Evolutionary conservation across 2,113 vertebrate genomes (phyloP), one percentile per base, ranked within the genome.

Genomic region (Epinephelus cyanopodus): DNA sequence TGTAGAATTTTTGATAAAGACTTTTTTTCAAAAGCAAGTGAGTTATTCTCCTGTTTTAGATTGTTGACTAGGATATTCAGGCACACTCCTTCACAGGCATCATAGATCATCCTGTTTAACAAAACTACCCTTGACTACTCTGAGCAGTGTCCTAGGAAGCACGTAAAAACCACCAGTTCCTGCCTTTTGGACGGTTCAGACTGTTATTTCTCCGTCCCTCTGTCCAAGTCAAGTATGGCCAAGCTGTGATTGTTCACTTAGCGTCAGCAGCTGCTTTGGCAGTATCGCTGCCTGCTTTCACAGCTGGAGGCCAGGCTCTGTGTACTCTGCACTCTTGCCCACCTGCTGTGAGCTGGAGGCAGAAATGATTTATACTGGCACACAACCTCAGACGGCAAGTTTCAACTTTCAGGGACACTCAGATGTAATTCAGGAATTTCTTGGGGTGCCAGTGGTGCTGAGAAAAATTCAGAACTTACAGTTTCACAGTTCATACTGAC

Each of bases 211-310:
- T 69, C 45, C 13, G 25, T 82, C 87, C 84, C 54, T 83, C 77
- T 82, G 64, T 82, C 75, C 72, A 47, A 64, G 47, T 66, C 67
- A 42, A 68, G 76, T 57, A 27, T 52, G 14, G 67, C 87, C 84
- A 85, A 68, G 83, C 81, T 76, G 87, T 81, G 71, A 90, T 92
- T 88, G 85, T 92, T 84, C 89, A 87, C 83, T 91, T 84, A 84
- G 82, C 5, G 15, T 84, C 84, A 78, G 86, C 84, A 86, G 87
- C 91, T 93, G 77, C 80, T 88, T 90, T 67, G 85, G 82, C 83
- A 45, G 54, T 70, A 69, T 82, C 54, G 0, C 85, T 84, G 86
- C 71, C 85, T 75, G 82, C 75, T 86, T 62, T 84, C 91, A 61
- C 87, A 87, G 87, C 89, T 90, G 89, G 89, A 91, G 65, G 64